Conservation (phyloP, 2,888 invertebrate genomes). For the Drosophila tripunctata region DNA sequence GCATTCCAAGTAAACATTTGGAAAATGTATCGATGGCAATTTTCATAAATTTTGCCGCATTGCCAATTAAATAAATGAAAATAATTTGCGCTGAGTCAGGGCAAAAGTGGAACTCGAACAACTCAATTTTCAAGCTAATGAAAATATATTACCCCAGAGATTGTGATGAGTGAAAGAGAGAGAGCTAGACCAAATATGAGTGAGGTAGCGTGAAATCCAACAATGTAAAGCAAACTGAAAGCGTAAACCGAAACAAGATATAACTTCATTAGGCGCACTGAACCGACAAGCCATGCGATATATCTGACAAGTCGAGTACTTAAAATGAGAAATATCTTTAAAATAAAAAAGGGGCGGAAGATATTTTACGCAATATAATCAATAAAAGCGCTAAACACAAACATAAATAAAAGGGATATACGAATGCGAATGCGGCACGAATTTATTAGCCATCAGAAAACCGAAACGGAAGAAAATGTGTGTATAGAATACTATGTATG, state of each 20-base stretch:
- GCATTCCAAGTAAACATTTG: conserved; percentile 27
- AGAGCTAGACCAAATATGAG: background rate
- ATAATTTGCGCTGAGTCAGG: conserved; percentile 65
- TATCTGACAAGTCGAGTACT: conserved; percentile 63
- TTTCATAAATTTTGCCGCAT: conserved; percentile 55
- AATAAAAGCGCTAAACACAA: conserved; percentile 71
- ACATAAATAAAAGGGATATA: conserved; percentile 67
- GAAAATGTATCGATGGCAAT: conserved; percentile 47
- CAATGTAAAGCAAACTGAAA: conserved; percentile 21
- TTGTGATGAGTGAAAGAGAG: background rate
- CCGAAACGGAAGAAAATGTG: conserved; percentile 29
- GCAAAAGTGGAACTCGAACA: conserved; percentile 44
- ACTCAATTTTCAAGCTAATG: conserved; percentile 62
- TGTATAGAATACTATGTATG: background rate
- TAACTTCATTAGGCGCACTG: conserved; percentile 70
- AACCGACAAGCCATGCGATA: conserved; percentile 61
- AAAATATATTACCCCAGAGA: conserved; percentile 63
- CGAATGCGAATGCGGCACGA: conserved; percentile 51
- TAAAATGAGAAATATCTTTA: conserved; percentile 59
- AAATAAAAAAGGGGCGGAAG: conserved; percentile 23
- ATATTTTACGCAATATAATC: conserved; percentile 62
- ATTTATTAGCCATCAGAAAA: conserved; percentile 66
- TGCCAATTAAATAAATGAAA: conserved; percentile 75
- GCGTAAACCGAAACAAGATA: conserved; percentile 38
- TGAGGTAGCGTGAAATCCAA: background rate